Evolutionary conservation across 2,113 vertebrate species (phyloP), one percentile per base, ranked within the genome.

Genomic region (Herpailurus yagouaroundi): DNA sequence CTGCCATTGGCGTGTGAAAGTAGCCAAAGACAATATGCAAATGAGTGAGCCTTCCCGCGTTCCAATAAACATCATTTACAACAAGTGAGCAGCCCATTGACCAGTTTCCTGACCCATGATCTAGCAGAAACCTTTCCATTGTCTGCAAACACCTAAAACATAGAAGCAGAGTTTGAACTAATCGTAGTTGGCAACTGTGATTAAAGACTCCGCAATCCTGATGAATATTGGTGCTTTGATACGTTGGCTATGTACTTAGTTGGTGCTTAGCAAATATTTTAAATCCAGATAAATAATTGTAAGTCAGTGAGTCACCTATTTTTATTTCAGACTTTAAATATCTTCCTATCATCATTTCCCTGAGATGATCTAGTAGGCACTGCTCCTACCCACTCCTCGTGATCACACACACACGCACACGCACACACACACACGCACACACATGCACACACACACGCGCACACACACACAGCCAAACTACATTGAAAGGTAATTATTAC

Each of bases 341-440:
- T 48, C 31, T n/a, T 73, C 16, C 25, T 94, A 33, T 73, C 12
- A 57, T 36, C 77, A 83, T 45, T 36, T n/a, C 38, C 11, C 60
- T 88, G 45, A 79, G 12, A 31, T 33, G 55, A 36, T 3, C 64
- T 79, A 12, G 29, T 16, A 80, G 41, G 18, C 52, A 33, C 14
- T 48, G 33, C 25, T 86, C 64, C 9, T 73, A 18, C 29, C 55
- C 31, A 74, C 14, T n/a, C 55, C 45, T 48, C 45, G 14, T 88
- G 31, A 25, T 57, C 50, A 21, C 48, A 2, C 10, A 3, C 16
- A 0, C 3, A 1, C 31, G 4, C 31, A 69, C 33, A 25, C 12
- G 27, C 33, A 41, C 4, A 64, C 25, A 33, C 38, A 84, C 69
- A 88, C 64, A 71, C 3, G 41, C 41, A 41, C 41, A 41, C 41